Evolutionary conservation across 1,140 invertebrate species (phyloP).

Genomic region (Elysia chlorotica): DNA sequence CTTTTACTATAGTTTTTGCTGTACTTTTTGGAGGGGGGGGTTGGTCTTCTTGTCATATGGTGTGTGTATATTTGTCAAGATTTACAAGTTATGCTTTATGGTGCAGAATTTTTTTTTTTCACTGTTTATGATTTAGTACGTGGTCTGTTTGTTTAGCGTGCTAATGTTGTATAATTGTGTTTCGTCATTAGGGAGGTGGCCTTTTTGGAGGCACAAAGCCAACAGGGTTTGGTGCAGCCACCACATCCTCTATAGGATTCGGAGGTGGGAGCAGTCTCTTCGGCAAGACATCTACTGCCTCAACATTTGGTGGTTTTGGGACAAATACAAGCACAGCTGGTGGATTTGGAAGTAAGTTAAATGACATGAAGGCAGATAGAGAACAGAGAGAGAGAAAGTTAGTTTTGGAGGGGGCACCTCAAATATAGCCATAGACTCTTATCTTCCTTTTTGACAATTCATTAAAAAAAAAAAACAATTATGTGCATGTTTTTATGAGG

Average conservation of each 20-base stretch:
- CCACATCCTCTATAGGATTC: slow-evolving; percentile 39
- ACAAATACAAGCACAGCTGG: slow-evolving; percentile 31
- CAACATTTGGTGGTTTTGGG: slow-evolving; percentile 39
- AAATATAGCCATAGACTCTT: too few species aligned
- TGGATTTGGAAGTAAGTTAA: slow-evolving; percentile 39
- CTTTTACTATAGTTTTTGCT: too few species aligned
- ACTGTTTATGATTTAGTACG: neutral
- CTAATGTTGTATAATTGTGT: neutral
- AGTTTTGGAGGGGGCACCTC: too few species aligned
- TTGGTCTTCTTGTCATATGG: too few species aligned
- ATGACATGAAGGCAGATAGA: too few species aligned
- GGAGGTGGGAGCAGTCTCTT: slow-evolving; percentile 40
- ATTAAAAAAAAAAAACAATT: too few species aligned
- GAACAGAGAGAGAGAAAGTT: too few species aligned
- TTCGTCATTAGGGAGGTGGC: slow-evolving; percentile 29
- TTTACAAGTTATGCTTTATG: too few species aligned
- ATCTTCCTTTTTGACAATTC: too few species aligned
- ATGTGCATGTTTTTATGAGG: too few species aligned
- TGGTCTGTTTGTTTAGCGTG: neutral
- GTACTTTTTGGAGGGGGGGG: too few species aligned
- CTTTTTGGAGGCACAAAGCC: slow-evolving; percentile 61
- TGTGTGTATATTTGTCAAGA: too few species aligned
- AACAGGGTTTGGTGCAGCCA: slow-evolving; percentile 65
- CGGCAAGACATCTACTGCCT: slow-evolving; percentile 38
- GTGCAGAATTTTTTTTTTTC: slow-evolving; percentile 12